These are phyloP conservation scores for Drosophila rufa DNA, from an alignment of 1,140 invertebrate genomes.

Conservation along the genomic window DNA sequence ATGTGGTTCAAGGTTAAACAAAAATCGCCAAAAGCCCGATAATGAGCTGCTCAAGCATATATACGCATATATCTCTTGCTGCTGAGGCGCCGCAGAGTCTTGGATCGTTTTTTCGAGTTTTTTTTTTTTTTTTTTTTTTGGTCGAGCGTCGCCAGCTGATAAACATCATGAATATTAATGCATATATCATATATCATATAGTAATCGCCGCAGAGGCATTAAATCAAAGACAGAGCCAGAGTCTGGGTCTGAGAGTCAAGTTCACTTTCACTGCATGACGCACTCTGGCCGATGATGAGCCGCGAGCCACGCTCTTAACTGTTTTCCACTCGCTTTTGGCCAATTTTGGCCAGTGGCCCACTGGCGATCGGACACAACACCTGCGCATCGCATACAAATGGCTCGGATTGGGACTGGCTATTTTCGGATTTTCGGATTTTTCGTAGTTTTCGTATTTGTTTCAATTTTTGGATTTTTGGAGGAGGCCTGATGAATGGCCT, in stretches of 20 bases:
- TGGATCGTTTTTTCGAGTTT: constrained; percentile 11
- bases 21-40: constrained; percentile 69
- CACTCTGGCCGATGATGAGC: constrained; percentile 36
- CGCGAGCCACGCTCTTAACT: constrained; percentile 6
- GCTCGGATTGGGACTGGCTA: constrained; percentile 33
- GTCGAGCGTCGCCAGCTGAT: constrained; percentile 37
- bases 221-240: constrained; percentile 40
- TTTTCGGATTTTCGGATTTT: constrained; percentile 58
- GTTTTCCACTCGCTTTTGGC: constrained; percentile 36
- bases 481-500: constrained; percentile 68
- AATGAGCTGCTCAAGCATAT: constrained; percentile 69
- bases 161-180: constrained; percentile 81
- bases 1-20: constrained; percentile 77
- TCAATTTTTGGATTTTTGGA: constrained; percentile 45
- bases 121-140: background rate
- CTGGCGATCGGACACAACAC: constrained; percentile 35
- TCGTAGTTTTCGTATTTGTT: background rate
- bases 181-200: constrained; percentile 25
- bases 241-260: constrained; percentile 66
- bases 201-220: constrained; percentile 41
- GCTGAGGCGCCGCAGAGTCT: constrained; percentile 41
- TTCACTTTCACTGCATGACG: constrained; percentile 81
- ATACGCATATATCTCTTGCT: constrained; percentile 11
- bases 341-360: constrained; percentile 80
- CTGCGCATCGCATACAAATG: constrained; percentile 73